A percentile compares a stretch with the other conserved stretches of the same genome.
These are phyloP conservation scores for Diachasmimorpha longicaudata DNA, from an alignment of 1,140 invertebrate genomes.

Conservation along the genomic window DNA sequence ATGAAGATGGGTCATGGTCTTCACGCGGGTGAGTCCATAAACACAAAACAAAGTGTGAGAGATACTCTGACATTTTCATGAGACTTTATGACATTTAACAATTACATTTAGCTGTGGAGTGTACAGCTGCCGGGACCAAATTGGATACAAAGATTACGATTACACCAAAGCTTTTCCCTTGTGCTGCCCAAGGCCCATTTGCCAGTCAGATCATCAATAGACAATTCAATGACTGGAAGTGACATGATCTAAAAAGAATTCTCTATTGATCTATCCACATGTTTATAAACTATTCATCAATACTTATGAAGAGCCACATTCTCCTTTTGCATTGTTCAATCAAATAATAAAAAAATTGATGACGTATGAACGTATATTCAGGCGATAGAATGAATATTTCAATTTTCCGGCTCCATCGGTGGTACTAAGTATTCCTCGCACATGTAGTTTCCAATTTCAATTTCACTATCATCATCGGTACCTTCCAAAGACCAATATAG, in stretches of 20 bases:
- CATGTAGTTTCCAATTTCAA: too few species aligned
- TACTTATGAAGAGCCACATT: too few species aligned
- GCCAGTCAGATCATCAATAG: not conserved
- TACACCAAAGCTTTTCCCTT: not conserved
- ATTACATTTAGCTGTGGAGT: not conserved
- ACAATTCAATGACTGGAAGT: not conserved
- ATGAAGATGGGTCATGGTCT: not conserved
- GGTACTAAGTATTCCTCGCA: too few species aligned
- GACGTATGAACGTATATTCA: not conserved
- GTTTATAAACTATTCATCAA: too few species aligned
- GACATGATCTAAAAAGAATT: too few species aligned
- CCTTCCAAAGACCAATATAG: too few species aligned
- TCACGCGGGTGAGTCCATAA: not conserved
- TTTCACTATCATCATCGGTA: too few species aligned
- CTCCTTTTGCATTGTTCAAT: too few species aligned
- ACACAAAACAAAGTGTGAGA: not conserved
- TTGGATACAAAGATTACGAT: not conserved
- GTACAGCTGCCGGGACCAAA: not conserved
- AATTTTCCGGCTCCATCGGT: not conserved
- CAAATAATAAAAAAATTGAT: not conserved
- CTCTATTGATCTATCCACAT: too few species aligned
- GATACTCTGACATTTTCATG: too few species aligned
- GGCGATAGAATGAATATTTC: not conserved
- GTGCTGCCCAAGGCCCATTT: not conserved
- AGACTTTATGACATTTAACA: not conserved